Conservation (phyloP, 2,888 invertebrate genomes). For the Phrixothrix hirtus region DNA sequence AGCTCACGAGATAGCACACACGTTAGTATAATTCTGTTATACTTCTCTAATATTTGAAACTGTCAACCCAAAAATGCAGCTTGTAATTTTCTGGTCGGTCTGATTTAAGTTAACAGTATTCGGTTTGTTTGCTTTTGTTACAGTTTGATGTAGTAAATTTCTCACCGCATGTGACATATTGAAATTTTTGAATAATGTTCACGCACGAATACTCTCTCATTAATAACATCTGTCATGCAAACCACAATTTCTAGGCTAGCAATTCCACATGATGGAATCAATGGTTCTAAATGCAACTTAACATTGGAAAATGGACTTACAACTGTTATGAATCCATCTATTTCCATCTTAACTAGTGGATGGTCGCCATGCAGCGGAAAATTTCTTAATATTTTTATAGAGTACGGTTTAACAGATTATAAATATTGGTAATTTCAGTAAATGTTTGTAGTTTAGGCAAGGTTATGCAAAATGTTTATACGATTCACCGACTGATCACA, state of each 20-base stretch:
- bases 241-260: slow-evolving; percentile 43
- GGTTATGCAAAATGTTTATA: slow-evolving; percentile 62
- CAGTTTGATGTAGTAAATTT: slow-evolving; percentile 41
- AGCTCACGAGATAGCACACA: slow-evolving; percentile 64
- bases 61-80: slow-evolving; percentile 24
- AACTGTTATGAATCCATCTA: slow-evolving; percentile 50
- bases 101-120: slow-evolving; percentile 16
- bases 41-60: slow-evolving; percentile 6
- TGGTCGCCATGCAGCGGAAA: slow-evolving; percentile 61
- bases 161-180: slow-evolving; percentile 44
- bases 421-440: too few species aligned
- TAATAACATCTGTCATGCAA: slow-evolving; percentile 22
- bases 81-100: slow-evolving; percentile 28
- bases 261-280: slow-evolving; percentile 46
- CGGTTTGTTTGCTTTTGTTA: slow-evolving; percentile 26
- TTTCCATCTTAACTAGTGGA: slow-evolving; percentile 48
- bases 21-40: slow-evolving; percentile 52
- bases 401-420: too few species aligned
- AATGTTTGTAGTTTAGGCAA: slow-evolving; percentile 52
- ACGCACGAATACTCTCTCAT: slow-evolving; percentile 36
- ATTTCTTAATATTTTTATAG: slow-evolving; percentile 59
- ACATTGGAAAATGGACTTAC: slow-evolving; percentile 40
- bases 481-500: slow-evolving; percentile 58
- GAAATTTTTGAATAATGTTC: slow-evolving; percentile 46
- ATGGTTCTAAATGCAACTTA: slow-evolving; percentile 44